These are phyloP conservation scores for Aspidiotus destructor DNA, from an alignment of 2,888 invertebrate species.

Conservation along the genomic window DNA sequence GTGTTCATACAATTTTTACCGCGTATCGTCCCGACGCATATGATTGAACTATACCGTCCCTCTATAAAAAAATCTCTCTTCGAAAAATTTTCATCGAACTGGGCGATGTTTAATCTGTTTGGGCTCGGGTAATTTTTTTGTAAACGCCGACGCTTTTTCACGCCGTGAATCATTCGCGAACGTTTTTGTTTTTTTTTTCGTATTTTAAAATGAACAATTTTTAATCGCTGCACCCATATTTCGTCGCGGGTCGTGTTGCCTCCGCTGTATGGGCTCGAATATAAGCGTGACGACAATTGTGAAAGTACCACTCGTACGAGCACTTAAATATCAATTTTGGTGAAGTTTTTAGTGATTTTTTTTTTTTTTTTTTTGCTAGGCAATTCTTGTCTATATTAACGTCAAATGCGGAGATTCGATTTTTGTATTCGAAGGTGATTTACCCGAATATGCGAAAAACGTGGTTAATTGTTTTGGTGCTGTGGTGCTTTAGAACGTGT, in stretches of 20 bases:
- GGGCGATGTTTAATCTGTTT: too few relatives aligned
- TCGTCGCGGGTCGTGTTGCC: not conserved
- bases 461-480: not conserved
- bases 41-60: too few relatives aligned
- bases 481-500: constrained; percentile 8
- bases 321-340: not conserved
- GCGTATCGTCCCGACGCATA: too few relatives aligned
- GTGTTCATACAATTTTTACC: too few relatives aligned
- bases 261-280: not conserved
- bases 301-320: not conserved
- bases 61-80: too few relatives aligned
- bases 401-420: constrained; percentile 8
- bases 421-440: not conserved
- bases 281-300: not conserved
- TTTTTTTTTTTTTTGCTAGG: not conserved
- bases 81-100: too few relatives aligned
- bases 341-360: not conserved
- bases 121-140: too few relatives aligned
- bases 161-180: constrained; percentile 1
- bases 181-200: not conserved
- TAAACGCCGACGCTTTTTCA: not conserved
- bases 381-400: constrained; percentile 12
- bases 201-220: not conserved
- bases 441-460: constrained; percentile 12
- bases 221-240: not conserved